Conservation (phyloP, 92 coral and sea anemone species). For the Galaxea fascicularis region DNA sequence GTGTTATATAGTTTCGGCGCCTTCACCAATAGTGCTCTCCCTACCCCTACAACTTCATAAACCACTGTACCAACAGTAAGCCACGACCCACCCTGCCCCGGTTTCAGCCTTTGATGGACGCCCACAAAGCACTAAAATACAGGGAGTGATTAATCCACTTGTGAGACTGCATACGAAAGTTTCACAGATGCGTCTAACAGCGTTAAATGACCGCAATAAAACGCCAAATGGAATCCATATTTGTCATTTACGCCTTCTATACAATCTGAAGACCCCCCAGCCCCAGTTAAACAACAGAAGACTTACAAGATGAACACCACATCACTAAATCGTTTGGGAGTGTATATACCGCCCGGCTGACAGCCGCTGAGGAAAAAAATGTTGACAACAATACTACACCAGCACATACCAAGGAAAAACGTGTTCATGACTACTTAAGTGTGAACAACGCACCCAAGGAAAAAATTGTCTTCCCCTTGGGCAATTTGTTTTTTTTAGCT, state of each 20-base stretch:
- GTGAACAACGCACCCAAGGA: not conserved
- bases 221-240: not conserved
- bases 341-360: not conserved
- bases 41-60: no score
- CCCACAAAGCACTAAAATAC: no score
- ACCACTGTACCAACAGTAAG: no score
- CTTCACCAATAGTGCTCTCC: no score
- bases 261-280: slow-evolving; percentile 11
- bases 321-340: no score
- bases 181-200: not conserved
- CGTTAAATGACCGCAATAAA: slow-evolving; percentile 10
- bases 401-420: not conserved
- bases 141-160: not conserved
- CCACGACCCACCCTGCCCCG: no score
- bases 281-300: not conserved
- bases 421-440: no score
- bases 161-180: not conserved
- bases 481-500: not conserved
- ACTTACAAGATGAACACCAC: no score
- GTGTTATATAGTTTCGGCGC: no score
- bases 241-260: not conserved
- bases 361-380: not conserved
- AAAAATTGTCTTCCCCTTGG: not conserved
- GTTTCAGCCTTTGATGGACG: no score
- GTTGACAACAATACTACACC: not conserved